Conservation (phyloP, 1,140 invertebrate genomes). For the Magallana angulata region DNA sequence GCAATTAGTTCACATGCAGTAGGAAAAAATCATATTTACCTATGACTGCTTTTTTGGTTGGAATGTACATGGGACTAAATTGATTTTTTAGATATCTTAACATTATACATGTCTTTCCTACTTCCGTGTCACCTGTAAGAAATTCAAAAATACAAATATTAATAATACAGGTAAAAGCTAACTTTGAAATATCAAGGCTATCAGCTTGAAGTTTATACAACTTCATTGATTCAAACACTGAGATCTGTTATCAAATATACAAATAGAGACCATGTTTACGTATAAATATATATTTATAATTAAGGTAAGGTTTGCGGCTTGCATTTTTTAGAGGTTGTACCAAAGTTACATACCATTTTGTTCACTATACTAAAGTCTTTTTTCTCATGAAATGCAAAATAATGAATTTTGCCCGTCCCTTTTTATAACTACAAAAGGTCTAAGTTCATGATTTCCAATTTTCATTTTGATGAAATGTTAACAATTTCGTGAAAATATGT, state of each 20-base stretch:
- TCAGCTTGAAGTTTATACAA: neutral
- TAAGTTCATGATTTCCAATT: no score
- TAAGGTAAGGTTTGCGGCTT: no score
- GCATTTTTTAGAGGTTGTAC: no score
- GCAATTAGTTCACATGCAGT: no score
- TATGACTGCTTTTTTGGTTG: slow-evolving; percentile 72
- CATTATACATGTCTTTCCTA: slow-evolving; percentile 73
- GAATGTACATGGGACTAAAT: slow-evolving; percentile 71
- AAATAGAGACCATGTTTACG: neutral
- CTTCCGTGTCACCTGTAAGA: slow-evolving; percentile 72
- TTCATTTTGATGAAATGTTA: no score
- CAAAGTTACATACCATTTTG: no score
- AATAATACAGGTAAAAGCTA: neutral
- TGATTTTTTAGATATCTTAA: slow-evolving; percentile 72
- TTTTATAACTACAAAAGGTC: no score
- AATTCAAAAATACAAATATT: neutral
- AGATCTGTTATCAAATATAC: neutral
- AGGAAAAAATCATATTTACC: slow-evolving; percentile 57
- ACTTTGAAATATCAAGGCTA: neutral
- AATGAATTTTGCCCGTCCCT: no score
- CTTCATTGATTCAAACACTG: neutral
- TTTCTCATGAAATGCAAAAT: no score
- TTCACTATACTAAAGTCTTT: no score
- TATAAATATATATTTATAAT: no score
- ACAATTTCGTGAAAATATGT: no score